phyloP scores from a whole-genome alignment of 2,113 vertebrate genomes.

The Cryptomyrus ogoouensis region DNA sequence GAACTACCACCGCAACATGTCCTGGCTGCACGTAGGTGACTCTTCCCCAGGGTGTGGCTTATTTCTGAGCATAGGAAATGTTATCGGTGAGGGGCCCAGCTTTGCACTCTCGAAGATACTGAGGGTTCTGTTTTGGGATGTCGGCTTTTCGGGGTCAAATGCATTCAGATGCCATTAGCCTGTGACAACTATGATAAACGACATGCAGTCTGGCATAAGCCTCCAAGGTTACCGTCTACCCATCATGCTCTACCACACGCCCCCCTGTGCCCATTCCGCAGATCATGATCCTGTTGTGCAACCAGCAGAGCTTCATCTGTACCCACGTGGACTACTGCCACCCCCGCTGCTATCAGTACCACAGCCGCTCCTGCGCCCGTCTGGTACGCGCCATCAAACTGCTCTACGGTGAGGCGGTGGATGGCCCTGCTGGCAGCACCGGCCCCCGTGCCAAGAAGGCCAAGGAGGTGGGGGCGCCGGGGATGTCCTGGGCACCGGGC shows the following conservation, averaged over 20 bases:
- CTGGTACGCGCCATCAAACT: slow-evolving; percentile 93
- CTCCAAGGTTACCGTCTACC: background rate
- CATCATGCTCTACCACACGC: background rate
- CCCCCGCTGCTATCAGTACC: slow-evolving; percentile 93
- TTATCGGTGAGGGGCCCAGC: background rate
- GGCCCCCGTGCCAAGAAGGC: slow-evolving; percentile 77
- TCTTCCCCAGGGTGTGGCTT: background rate
- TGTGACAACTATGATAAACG: background rate
- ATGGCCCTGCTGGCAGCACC: slow-evolving; percentile 59
- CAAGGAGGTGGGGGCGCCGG: slow-evolving; percentile 72
- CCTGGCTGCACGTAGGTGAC: slow-evolving; percentile 80
- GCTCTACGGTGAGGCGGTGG: slow-evolving; percentile 86
- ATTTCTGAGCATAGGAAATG: background rate
- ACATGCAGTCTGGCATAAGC: background rate
- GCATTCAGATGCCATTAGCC: background rate
- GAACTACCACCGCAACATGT: slow-evolving; percentile 96
- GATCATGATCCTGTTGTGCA: slow-evolving; percentile 97
- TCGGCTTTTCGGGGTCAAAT: background rate
- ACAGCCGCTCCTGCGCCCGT: slow-evolving; percentile 90
- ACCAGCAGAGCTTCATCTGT: slow-evolving; percentile 98
- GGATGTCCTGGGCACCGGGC: background rate
- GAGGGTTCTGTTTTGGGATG: background rate
- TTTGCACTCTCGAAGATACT: background rate
- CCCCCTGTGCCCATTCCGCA: slow-evolving; percentile 35
- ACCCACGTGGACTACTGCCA: slow-evolving; percentile 94